phyloP scores from a whole-genome alignment of 2,888 invertebrate species.

The Microctonus hyperodae region DNA sequence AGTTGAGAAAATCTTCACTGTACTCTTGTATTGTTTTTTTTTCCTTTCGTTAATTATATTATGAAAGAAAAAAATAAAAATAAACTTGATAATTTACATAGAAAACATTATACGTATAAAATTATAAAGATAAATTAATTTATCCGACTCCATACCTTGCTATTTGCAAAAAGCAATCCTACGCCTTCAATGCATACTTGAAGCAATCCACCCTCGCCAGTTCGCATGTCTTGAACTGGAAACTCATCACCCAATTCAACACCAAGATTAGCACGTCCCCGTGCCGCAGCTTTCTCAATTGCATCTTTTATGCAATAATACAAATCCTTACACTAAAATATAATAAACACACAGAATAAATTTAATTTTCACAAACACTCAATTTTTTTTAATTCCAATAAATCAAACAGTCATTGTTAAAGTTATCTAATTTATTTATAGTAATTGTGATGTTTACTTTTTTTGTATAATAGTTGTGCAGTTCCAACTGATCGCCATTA shows the following conservation, averaged over 20 bases:
- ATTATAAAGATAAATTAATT: constrained; percentile 13
- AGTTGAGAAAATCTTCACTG: not conserved
- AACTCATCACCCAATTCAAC: constrained; percentile 93
- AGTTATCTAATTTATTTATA: not conserved
- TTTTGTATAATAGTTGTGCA: constrained; percentile 98
- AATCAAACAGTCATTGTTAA: not conserved
- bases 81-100: constrained; percentile 38
- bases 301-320: constrained; percentile 99
- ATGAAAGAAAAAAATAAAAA: constrained; percentile 29
- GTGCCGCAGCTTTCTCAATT: constrained; percentile 85
- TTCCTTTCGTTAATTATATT: not conserved
- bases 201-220: constrained; percentile 96
- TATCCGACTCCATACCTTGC: constrained; percentile 81
- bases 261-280: constrained; percentile 77
- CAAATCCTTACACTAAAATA: constrained; percentile 95
- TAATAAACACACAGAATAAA: constrained; percentile 35
- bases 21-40: not conserved
- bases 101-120: constrained; percentile 38
- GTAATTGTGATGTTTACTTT: constrained; percentile 74
- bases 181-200: constrained; percentile 99
- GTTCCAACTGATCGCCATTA: constrained; percentile 91
- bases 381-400: not conserved
- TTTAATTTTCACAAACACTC: too few species aligned
- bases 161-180: constrained; percentile 97
- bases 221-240: constrained; percentile 96